A percentile compares a stretch with the other conserved stretches of the same genome.
Evolutionary conservation across 2,888 invertebrate species (phyloP).

Genomic region (Pammene fasciana): DNA sequence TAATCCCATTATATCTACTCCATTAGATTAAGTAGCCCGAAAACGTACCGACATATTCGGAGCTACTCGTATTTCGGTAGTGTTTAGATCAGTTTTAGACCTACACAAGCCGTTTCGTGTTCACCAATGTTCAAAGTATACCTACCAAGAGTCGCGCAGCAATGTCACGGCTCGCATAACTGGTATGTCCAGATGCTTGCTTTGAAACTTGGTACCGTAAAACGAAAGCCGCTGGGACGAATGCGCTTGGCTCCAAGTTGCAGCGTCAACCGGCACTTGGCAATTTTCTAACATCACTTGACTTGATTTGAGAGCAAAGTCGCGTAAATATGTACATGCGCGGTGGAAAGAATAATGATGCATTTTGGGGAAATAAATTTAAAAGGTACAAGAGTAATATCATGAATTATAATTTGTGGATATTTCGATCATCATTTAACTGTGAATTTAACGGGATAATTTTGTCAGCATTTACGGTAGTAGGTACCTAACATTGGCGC

Average conservation of each 20-base stretch:
- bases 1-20: too few species aligned
- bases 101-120: background rate
- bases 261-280: constrained; percentile 24
- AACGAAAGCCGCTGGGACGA: constrained; percentile 62
- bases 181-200: constrained; percentile 55
- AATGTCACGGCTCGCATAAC: constrained; percentile 60
- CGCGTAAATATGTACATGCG: constrained; percentile 9
- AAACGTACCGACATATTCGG: too few species aligned
- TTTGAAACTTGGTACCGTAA: constrained; percentile 66
- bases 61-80: too few species aligned
- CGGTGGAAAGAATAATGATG: constrained; percentile 4
- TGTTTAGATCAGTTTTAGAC: constrained; percentile 8
- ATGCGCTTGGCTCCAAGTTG: constrained; percentile 51
- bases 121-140: constrained; percentile 8
- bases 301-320: constrained; percentile 22
- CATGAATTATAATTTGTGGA: background rate
- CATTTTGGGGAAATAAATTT: background rate
- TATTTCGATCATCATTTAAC: background rate
- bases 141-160: constrained; percentile 41
- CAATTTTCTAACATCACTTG: constrained; percentile 28
- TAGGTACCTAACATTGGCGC: too few species aligned
- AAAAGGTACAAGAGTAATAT: background rate
- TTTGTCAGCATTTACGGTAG: too few species aligned
- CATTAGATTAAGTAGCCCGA: too few species aligned
- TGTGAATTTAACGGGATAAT: too few species aligned